A percentile compares a stretch with the other conserved stretches of the same genome.
These are phyloP conservation scores for Neogale vison DNA, from an alignment of 2,113 vertebrate genomes.

Conservation along the genomic window DNA sequence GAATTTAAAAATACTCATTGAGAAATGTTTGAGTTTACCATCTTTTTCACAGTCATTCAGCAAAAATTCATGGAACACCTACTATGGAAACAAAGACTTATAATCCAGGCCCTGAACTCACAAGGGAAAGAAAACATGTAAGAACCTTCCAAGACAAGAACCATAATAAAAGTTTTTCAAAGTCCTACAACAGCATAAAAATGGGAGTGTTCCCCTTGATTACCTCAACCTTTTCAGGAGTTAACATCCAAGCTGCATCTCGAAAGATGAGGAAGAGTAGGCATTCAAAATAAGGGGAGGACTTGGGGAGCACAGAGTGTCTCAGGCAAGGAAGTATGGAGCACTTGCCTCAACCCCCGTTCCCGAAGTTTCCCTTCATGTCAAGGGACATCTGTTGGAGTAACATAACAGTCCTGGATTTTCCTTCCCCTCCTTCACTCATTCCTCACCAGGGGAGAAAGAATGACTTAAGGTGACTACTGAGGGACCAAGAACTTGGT, in stretches of 20 bases:
- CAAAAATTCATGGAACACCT: background rate
- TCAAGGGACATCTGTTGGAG: background rate
- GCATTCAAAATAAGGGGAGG: background rate
- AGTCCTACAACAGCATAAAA: background rate
- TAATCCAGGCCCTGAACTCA: background rate
- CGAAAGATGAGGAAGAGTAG: background rate
- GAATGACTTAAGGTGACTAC: background rate
- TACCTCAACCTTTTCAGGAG: background rate
- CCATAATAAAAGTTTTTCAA: background rate
- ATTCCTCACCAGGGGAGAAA: background rate
- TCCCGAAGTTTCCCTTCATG: background rate
- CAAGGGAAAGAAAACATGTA: background rate
- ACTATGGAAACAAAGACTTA: background rate
- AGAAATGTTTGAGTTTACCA: constrained; percentile 4
- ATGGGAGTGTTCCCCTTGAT: background rate
- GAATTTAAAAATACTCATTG: background rate
- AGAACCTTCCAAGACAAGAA: background rate
- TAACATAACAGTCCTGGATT: background rate
- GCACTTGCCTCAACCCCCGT: background rate
- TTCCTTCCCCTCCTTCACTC: background rate
- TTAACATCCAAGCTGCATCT: background rate
- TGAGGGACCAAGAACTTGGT: background rate
- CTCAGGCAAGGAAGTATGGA: background rate
- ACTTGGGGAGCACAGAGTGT: background rate
- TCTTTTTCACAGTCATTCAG: background rate